Evolutionary conservation across 2,888 invertebrate genomes (phyloP).

Genomic region (Ellobium chinense): DNA sequence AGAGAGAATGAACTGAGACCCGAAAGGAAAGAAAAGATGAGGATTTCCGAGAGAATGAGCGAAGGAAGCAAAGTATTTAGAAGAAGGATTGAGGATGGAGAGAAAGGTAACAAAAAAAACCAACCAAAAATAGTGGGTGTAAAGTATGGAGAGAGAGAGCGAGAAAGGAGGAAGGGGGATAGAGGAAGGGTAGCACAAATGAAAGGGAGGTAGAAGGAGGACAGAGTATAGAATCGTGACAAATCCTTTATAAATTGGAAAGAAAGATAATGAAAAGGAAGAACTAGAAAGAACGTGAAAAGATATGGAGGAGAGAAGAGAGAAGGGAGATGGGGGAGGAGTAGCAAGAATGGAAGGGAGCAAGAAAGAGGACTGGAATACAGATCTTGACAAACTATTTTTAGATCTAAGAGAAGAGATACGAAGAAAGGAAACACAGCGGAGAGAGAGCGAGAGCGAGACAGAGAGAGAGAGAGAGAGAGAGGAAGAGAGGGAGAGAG

Average conservation of each 20-base stretch:
- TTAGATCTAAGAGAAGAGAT: constrained; percentile 6
- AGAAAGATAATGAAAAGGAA: background rate
- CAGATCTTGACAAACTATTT: background rate
- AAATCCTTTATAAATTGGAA: background rate
- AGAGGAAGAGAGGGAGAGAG: background rate
- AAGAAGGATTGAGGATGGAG: no score
- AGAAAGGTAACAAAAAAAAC: no score
- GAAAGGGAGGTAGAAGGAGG: no score
- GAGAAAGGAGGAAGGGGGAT: background rate
- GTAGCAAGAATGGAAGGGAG: background rate
- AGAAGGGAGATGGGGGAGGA: background rate
- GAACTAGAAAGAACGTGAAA: no score
- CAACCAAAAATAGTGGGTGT: background rate
- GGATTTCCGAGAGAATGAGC: no score
- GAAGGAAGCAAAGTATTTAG: no score
- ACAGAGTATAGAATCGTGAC: background rate
- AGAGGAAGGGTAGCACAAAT: background rate
- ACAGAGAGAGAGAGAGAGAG: background rate
- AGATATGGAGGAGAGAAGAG: background rate
- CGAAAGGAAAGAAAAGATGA: no score
- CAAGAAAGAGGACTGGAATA: background rate
- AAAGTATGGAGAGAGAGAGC: background rate
- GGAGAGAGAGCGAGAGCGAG: background rate
- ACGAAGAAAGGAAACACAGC: background rate
- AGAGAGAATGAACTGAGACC: no score